Base-by-base conservation (phyloP, 2,888 invertebrate genomes). In the Drosophila planitibia region DNA sequence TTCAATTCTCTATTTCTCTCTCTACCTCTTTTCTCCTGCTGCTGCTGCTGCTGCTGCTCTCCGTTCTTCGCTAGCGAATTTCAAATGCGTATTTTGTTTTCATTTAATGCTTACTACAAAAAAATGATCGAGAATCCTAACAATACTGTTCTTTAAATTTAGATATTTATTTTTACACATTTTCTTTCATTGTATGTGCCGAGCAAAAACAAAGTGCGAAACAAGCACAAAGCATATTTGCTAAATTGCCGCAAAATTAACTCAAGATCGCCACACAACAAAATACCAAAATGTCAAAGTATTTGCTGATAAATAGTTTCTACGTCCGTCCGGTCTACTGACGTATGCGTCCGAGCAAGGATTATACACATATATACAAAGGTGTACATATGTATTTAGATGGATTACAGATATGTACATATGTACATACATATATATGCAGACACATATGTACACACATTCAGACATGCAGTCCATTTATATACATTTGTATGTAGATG, bases 161-260 rank as follows among this genome's bases (percentile, higher is more conserved):
- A 79, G 73, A 74, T 63, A 60, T 70, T 83, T 79, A 74, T 82
- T 85, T 85, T 53, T 76, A 74, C 30, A 58, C 49, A 52, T 59
- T 66, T 39, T 58, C 16, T 59, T 41, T 63, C 35, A 3, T 37
- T 60, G 66, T 65, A 60, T 53, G 41, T 52, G 30, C 30, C 62
- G 41, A 60, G 63, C 69, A 69, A 73, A 66, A 73, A 53, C 39
- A 71, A 60, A 68, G 64, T 57, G 53, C 64, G 64, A 68, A 74
- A 55, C 47, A 74, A 68, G 71, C 55, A 64, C 75, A 77, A 68
- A 70, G 71, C 72, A 79, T 79, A 82, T 83, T 83, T 86, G 74
- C 73, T 68, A 86, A 86, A 89, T 86, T 83, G 80, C 61, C 70
- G 77, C 82, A 59, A 70, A 86, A 89, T 84, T 86, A 84, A 86